Base-by-base conservation (phyloP, 2,797 vertebrate genomes). In the Scyliorhinus canicula region DNA sequence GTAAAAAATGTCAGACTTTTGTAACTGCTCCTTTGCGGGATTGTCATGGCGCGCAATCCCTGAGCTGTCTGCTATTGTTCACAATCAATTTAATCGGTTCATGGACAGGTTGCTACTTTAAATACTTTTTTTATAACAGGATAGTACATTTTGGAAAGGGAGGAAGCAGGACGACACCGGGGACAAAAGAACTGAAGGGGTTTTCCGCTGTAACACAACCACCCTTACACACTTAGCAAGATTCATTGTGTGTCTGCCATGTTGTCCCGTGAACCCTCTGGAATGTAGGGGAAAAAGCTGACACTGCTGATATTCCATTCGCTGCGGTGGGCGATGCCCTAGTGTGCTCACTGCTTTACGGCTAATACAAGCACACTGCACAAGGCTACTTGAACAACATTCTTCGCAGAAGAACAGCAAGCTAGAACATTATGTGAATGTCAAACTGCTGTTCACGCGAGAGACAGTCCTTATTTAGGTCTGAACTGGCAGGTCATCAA, bases 381-480 rank as follows among this genome's bases (percentile, higher is more conserved):
- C 1, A 8, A 65, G n/a, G 8, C 21, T 21, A 44, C 50, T 93
- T 71, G 44, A 52, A 2, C 24, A 71, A 71, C 93, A 52, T 26
- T 52, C 44, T 88, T 35, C 31, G 12, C 67, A 71, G 93, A 52
- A 71, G 1, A 65, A 71, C 65, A 71, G 93, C 47, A 52, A 93
- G 47, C 65, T 19, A 24, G 63, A 52, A 71, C 65, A 71, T 47
- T 26, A 19, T 35, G 65, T 52, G 31, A 52, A 26, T 93, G 65
- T 65, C 93, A 93, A 50, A 93, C 65, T 71, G 65, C 28, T 71
- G 69, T 47, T 93, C 50, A 93, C 65, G 12, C n/a, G 57, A 91
- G n/a, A 91, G 60, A 52, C 93, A 93, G 44, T 71, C 65, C 65
- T 93, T 93, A n/a, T 71, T 71, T 19, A 69, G 40, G 28, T 93